Conservation (phyloP, 1,140 invertebrate species). For the Adelges cooleyi region DNA sequence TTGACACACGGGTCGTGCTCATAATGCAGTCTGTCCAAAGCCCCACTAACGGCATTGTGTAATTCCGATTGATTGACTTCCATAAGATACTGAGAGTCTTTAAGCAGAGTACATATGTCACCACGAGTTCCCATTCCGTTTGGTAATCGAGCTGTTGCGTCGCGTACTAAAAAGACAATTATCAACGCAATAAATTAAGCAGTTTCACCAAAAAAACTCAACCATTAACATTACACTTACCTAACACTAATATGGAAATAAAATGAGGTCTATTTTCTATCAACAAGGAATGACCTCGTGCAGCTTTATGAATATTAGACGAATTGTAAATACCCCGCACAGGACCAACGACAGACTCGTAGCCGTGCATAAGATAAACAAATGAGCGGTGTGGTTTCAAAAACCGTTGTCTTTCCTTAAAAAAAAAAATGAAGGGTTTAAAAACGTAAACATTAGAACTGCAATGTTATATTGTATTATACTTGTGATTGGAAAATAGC, state of each 20-base stretch:
- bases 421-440: constrained; percentile 8
- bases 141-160: constrained; percentile 82
- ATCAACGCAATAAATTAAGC: too few relatives aligned
- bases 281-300: constrained; percentile 71
- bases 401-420: constrained; percentile 56
- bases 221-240: too few relatives aligned
- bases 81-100: constrained; percentile 74
- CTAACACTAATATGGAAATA: constrained; percentile 77
- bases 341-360: constrained; percentile 77
- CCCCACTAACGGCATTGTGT: constrained; percentile 77
- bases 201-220: too few relatives aligned
- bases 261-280: constrained; percentile 75
- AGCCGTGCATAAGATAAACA: constrained; percentile 72
- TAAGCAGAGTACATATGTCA: constrained; percentile 73
- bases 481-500: constrained; percentile 65
- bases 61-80: constrained; percentile 58
- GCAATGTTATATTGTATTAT: constrained; percentile 31
- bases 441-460: constrained; percentile 5
- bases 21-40: constrained; percentile 75
- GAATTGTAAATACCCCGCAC: constrained; percentile 71
- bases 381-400: constrained; percentile 75
- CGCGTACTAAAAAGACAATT: constrained; percentile 51
- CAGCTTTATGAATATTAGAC: constrained; percentile 36
- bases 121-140: constrained; percentile 86
- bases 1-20: constrained; percentile 82